These are phyloP conservation scores for Ashinkailepas kermadecensis DNA, from an alignment of 2,888 invertebrate genomes.

Conservation along the genomic window DNA sequence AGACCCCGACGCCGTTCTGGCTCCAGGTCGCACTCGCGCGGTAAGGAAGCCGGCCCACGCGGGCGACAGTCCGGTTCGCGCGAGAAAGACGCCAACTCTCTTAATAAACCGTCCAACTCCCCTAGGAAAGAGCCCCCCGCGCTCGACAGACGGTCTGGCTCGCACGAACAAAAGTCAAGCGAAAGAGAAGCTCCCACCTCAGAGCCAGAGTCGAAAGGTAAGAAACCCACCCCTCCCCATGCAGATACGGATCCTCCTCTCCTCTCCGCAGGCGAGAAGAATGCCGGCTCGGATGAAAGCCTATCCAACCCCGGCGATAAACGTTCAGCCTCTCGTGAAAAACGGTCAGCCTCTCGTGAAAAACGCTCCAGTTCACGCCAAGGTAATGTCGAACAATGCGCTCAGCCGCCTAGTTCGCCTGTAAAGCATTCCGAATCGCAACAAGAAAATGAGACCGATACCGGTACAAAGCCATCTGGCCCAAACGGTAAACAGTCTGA, in stretches of 20 bases:
- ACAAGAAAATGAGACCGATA: no score
- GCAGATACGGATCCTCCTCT: neutral
- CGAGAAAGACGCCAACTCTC: neutral
- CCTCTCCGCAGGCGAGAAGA: neutral
- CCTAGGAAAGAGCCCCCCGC: neutral
- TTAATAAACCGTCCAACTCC: neutral
- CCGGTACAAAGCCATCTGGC: no score
- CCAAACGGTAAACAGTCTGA: no score
- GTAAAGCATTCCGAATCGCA: no score
- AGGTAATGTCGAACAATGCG: no score
- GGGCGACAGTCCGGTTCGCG: neutral
- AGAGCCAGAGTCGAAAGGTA: no score
- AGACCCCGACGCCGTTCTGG: neutral
- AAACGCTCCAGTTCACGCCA: neutral
- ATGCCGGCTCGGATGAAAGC: neutral
- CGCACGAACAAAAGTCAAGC: neutral
- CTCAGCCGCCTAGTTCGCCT: no score
- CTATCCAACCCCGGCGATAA: neutral
- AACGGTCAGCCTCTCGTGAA: neutral
- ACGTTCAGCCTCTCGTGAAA: neutral
- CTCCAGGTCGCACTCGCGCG: neutral
- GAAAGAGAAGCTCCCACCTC: neutral
- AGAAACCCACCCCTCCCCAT: no score
- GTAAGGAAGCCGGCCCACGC: neutral
- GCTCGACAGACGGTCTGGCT: neutral